Evolutionary conservation across 2,888 invertebrate genomes (phyloP), one percentile per base, ranked within the genome.

Genomic region (Hyppa rectilinea): DNA sequence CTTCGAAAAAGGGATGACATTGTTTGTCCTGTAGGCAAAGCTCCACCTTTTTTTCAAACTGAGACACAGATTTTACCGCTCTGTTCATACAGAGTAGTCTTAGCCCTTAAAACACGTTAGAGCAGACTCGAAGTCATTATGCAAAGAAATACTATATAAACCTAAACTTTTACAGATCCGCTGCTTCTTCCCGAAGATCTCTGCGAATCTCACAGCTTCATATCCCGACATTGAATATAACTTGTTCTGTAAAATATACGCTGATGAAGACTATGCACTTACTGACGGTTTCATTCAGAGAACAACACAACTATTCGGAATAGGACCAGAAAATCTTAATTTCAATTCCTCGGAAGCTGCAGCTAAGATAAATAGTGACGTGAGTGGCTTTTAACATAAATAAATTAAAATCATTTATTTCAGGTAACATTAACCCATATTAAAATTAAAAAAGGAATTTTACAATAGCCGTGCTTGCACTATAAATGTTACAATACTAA

Each of bases 321-420:
- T 64, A 0, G 63, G 26, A 45, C 79, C 85, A 10, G 71, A 78
- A 67, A 85, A 80, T 56, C 2, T 85, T 20, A 40, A 86, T 61
- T 83, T 77, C 26, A 65, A 17, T 14, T 31, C 82, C n/a, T 20
- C 52, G 6, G 38, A 49, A 43, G 75, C 83, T 36, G 79, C 82
- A 12, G n/a, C 71, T 23, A 52, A 45, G 10, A 84, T 87, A 4
- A 87, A 82, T 40, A 26, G 52, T 29, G 78, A 66, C 34, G 84
- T 85, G 56, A 75, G 75, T 71, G 17, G 20, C 1, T 43, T 43
- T n/a, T n/a, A n/a, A n/a, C 0, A 43, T 12, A 20, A 31, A 20
- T 53, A 34, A n/a, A n/a, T n/a, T n/a, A n/a, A n/a, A n/a, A n/a
- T n/a, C n/a, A n/a, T n/a, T n/a, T n/a, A n/a, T n/a, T n/a, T n/a